Percentiles rank a stretch among this genome's conserved stretches.
Evolutionary conservation across 2,113 vertebrate species (phyloP).

Genomic region (Cacatua alba): DNA sequence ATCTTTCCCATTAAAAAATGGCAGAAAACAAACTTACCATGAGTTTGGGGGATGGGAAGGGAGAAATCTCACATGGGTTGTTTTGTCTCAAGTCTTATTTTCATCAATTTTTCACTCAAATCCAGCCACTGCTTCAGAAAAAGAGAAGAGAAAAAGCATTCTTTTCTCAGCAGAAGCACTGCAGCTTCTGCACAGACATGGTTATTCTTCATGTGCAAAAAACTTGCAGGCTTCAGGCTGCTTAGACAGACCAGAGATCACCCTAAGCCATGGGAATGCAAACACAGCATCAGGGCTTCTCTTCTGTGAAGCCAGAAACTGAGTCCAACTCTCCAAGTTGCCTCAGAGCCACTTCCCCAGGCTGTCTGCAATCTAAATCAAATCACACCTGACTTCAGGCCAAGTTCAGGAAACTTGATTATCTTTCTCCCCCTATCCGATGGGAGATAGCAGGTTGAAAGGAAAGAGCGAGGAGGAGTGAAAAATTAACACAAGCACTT

Average conservation of each 20-base stretch:
- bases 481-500: constrained; percentile 68
- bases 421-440: background rate
- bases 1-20: background rate
- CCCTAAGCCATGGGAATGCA: background rate
- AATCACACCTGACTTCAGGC: constrained; percentile 29
- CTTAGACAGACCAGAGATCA: background rate
- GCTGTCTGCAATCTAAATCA: constrained; percentile 6
- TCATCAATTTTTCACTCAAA: background rate
- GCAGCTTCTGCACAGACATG: background rate
- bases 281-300: background rate
- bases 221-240: background rate
- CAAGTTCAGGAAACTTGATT: constrained; percentile 36
- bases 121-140: background rate
- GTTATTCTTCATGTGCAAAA: background rate
- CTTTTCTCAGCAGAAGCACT: background rate
- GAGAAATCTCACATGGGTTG: background rate
- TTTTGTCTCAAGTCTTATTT: background rate
- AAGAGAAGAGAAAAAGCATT: background rate
- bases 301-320: background rate
- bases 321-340: background rate
- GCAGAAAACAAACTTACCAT: background rate
- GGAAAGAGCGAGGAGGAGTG: background rate
- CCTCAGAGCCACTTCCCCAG: background rate
- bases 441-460: constrained; percentile 28
- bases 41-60: background rate